Evolutionary conservation across 2,797 vertebrate genomes (phyloP).

Genomic region (Geotrypetes seraphini): DNA sequence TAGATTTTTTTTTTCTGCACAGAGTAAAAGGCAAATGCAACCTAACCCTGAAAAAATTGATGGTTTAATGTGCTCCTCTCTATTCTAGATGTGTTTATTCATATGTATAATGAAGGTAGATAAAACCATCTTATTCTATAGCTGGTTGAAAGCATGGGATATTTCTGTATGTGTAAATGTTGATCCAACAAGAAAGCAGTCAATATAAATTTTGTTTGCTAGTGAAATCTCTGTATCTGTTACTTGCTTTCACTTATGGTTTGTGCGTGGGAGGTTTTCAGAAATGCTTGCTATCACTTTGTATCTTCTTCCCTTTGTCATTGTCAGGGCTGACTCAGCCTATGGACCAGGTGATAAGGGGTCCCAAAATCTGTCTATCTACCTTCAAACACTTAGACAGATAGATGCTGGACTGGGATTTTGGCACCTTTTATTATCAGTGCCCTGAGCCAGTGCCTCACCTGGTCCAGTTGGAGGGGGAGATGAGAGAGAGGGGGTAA

Average conservation of each 20-base stretch:
- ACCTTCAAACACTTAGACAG: too few species aligned
- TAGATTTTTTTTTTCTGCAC: too few species aligned
- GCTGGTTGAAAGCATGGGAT: slow-evolving; percentile 6
- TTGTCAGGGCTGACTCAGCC: too few species aligned
- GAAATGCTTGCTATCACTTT: neutral
- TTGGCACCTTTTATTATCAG: too few species aligned
- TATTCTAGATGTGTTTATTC: slow-evolving; percentile 19
- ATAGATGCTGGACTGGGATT: too few species aligned
- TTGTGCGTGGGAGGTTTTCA: slow-evolving; percentile 20
- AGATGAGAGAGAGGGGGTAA: too few species aligned
- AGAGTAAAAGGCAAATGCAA: too few species aligned
- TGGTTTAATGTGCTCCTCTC: slow-evolving; percentile 17
- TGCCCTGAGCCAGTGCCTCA: too few species aligned
- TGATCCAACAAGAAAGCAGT: slow-evolving; percentile 6
- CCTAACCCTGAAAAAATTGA: too few species aligned
- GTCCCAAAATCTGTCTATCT: too few species aligned
- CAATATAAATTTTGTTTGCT: slow-evolving; percentile 6
- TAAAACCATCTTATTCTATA: slow-evolving; percentile 18
- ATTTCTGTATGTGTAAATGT: slow-evolving; percentile 7
- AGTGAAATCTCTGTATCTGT: slow-evolving; percentile 10
- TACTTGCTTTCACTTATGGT: slow-evolving; percentile 10
- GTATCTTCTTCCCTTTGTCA: fast-evolving
- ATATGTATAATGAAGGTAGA: slow-evolving; percentile 20
- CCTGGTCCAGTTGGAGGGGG: too few species aligned
- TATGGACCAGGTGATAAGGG: too few species aligned